Evolutionary conservation across 1,140 invertebrate genomes (phyloP).

Genomic region (Eumaeus atala): DNA sequence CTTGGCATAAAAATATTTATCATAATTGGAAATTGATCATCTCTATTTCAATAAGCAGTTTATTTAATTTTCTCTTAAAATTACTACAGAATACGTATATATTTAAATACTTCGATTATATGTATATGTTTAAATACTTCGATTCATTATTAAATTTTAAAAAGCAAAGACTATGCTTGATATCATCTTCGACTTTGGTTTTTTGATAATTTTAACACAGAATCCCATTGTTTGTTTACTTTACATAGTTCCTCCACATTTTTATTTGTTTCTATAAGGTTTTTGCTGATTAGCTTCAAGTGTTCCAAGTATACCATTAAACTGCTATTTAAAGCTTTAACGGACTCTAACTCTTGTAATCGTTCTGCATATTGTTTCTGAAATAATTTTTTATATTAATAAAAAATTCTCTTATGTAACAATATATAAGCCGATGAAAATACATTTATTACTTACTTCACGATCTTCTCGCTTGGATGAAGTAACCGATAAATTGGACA

Average conservation of each 20-base stretch:
- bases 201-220: constrained; percentile 22
- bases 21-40: too few relatives aligned
- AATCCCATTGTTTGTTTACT: constrained; percentile 46
- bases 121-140: too few relatives aligned
- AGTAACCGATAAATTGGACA: constrained; percentile 44
- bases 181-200: background rate
- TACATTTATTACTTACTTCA: background rate
- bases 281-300: constrained; percentile 35
- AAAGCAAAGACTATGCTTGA: too few relatives aligned
- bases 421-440: constrained; percentile 5
- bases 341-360: constrained; percentile 41
- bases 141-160: too few relatives aligned
- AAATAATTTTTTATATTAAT: constrained; percentile 22
- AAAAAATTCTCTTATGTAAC: too few relatives aligned
- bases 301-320: constrained; percentile 42
- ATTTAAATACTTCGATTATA: too few relatives aligned
- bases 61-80: too few relatives aligned
- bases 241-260: constrained; percentile 42
- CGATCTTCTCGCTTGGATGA: constrained; percentile 31
- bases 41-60: too few relatives aligned
- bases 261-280: constrained; percentile 34
- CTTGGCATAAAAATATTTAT: too few relatives aligned
- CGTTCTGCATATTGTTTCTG: constrained; percentile 39
- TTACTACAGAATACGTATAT: too few relatives aligned
- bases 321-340: constrained; percentile 37